These are phyloP conservation scores for Limnodromus scolopaceus DNA, from an alignment of 2,797 vertebrate genomes.

Conservation along the genomic window DNA sequence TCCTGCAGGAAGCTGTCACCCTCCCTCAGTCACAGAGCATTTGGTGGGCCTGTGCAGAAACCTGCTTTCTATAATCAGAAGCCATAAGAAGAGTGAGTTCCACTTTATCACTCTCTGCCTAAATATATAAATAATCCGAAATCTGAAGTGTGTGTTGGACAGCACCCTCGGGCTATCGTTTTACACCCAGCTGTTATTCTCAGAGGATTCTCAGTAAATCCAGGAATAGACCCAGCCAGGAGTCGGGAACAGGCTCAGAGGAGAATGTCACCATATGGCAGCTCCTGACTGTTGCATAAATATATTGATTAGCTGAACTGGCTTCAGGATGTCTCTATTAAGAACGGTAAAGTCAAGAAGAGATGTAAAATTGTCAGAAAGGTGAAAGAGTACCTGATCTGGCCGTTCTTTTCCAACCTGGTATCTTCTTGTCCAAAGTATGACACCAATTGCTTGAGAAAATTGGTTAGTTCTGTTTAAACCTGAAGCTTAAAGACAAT, in stretches of 20 bases:
- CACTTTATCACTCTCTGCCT: constrained; percentile 34
- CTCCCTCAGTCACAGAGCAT: not conserved
- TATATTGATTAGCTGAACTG: constrained; percentile 59
- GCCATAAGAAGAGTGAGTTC: not conserved
- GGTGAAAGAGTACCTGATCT: not conserved
- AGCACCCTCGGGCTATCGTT: constrained; percentile 71
- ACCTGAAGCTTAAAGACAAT: not conserved
- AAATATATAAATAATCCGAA: constrained; percentile 68
- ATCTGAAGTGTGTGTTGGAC: constrained; percentile 64
- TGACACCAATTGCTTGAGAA: accelerated
- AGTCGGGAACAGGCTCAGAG: constrained; percentile 50
- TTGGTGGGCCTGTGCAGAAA: not conserved
- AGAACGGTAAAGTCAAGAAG: not conserved
- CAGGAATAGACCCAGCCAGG: constrained; percentile 66
- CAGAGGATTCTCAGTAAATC: constrained; percentile 65
- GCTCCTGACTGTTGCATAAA: constrained; percentile 55
- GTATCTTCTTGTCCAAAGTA: not conserved
- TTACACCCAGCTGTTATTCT: constrained; percentile 76
- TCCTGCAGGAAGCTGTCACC: not conserved
- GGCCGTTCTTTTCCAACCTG: not conserved
- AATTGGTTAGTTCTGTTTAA: not conserved
- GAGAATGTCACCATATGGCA: constrained; percentile 72
- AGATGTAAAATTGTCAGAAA: not conserved
- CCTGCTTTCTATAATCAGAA: not conserved
- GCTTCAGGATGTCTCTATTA: constrained; percentile 64